phyloP scores from a whole-genome alignment of 2,797 vertebrate genomes.

The Acanthurus tractus region DNA sequence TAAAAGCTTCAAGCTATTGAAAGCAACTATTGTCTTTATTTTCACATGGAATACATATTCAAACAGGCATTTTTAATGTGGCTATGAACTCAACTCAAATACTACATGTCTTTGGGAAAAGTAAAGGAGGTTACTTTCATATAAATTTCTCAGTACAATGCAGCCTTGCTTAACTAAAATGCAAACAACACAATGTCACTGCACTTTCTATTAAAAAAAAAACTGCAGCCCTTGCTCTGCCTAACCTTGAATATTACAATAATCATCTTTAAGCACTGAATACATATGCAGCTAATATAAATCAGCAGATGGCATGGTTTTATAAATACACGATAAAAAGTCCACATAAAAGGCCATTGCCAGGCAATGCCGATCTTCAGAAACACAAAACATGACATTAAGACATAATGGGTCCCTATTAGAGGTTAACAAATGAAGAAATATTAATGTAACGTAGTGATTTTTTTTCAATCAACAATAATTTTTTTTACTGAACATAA shows the following conservation, averaged over 20 bases:
- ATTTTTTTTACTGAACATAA: constrained; percentile 20
- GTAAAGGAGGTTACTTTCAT: constrained; percentile 40
- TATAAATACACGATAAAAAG: constrained; percentile 48
- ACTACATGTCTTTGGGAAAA: constrained; percentile 49
- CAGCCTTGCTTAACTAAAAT: constrained; percentile 35
- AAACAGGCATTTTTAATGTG: constrained; percentile 44
- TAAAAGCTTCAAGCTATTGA: background rate
- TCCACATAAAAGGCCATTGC: constrained; percentile 15
- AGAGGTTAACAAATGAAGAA: constrained; percentile 19
- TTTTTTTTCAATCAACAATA: background rate
- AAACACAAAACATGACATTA: constrained; percentile 28
- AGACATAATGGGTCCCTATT: constrained; percentile 32
- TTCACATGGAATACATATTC: constrained; percentile 17
- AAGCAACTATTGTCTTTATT: constrained; percentile 17
- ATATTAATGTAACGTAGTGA: background rate
- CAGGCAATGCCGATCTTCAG: constrained; percentile 5
- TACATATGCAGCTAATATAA: constrained; percentile 55
- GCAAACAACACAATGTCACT: constrained; percentile 36
- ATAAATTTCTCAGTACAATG: constrained; percentile 32
- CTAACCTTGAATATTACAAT: constrained; percentile 32
- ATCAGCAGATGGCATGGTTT: constrained; percentile 34
- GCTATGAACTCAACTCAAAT: constrained; percentile 46
- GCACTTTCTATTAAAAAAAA: constrained; percentile 20
- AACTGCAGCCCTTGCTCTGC: constrained; percentile 30
- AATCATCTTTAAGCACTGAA: constrained; percentile 42